Base-by-base conservation (phyloP, 2,888 invertebrate genomes). In the Amaurobius ferox region DNA sequence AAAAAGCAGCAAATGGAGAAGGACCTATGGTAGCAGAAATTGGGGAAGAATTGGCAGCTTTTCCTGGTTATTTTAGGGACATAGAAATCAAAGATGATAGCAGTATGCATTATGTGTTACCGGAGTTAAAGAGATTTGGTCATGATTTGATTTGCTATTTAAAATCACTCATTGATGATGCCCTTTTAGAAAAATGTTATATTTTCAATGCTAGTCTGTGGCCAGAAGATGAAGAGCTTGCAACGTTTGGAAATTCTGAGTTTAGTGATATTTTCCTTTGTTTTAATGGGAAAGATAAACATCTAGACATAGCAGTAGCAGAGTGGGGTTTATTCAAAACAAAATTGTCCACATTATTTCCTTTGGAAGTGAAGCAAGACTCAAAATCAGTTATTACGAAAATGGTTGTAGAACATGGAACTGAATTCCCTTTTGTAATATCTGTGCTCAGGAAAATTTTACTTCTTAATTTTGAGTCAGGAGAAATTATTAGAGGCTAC, bases 321-420 rank as follows among this genome's bases (percentile, higher is more conserved):
- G 79, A 80, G 26, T 80, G 79, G 79, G 7, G 2, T 1, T 32
- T 19, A n/a, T 30, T 80, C 0, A 80, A 73, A 35, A 13, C 28
- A 1, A 66, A 19, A 13, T 66, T 39, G 13, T 7, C 19, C 11
- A 9, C 19, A 11, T 30, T 23, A 9, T 79, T 80, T 28, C 55
- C 79, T 11, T 23, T 32, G 13, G 79, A 80, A 7, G 9, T 67
- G 11, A 16, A 48, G 9, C 19, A 26, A 13, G 35, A 48, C 16
- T 66, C 79, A 2, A 48, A 55, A 13, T 23, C 66, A 39, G 79
- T 66, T 16, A 29, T 83, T n/a, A 61, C 9, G 19, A 64, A 39
- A n/a, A 35, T 77, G 64, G 40, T 83, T 5, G 3, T 40, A 7
- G 32, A 40, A 19, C 71, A 30, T 62, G 16, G 9, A 5, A 23